A percentile compares a stretch with the other conserved stretches of the same genome.
Evolutionary conservation across 1,140 invertebrate genomes (phyloP).

Genomic region (Scaptomyza hsui): DNA sequence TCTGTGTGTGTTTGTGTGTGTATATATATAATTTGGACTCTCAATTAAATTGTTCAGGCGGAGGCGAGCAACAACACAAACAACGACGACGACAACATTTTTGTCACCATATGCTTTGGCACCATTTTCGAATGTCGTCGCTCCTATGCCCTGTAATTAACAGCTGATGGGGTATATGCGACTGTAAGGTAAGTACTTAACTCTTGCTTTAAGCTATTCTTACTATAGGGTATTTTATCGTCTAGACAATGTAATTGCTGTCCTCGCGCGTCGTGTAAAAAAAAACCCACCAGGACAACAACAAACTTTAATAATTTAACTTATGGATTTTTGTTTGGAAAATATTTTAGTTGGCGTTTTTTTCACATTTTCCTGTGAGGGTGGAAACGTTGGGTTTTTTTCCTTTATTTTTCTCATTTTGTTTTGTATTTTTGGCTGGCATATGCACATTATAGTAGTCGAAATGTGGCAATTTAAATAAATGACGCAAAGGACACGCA

Average conservation of each 20-base stretch:
- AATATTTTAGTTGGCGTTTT: conserved; percentile 61
- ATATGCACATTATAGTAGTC: conserved; percentile 74
- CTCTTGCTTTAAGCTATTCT: too few relatives aligned
- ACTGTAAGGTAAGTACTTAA: neutral
- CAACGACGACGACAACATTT: conserved; percentile 56
- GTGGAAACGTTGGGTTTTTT: conserved; percentile 54
- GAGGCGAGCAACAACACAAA: conserved; percentile 42
- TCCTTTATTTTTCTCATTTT: conserved; percentile 12
- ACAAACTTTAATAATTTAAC: conserved; percentile 80
- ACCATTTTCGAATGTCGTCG: conserved; percentile 58
- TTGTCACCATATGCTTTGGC: conserved; percentile 77
- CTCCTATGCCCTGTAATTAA: conserved; percentile 14
- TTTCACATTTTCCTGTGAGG: conserved; percentile 56
- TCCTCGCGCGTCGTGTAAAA: conserved; percentile 64
- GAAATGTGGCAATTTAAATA: conserved; percentile 81
- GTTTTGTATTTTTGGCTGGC: conserved; percentile 43
- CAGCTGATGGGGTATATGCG: neutral
- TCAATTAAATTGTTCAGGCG: conserved; percentile 79
- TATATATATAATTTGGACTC: conserved; percentile 70
- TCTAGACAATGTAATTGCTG: neutral
- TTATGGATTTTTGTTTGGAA: conserved; percentile 75
- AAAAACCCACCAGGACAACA: conserved; percentile 47
- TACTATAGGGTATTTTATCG: conserved; percentile 4
- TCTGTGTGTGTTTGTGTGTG: conserved; percentile 8
- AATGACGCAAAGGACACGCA: conserved; percentile 77